phyloP scores from a whole-genome alignment of 2,113 vertebrate species.

The Anarrhichthys ocellatus region DNA sequence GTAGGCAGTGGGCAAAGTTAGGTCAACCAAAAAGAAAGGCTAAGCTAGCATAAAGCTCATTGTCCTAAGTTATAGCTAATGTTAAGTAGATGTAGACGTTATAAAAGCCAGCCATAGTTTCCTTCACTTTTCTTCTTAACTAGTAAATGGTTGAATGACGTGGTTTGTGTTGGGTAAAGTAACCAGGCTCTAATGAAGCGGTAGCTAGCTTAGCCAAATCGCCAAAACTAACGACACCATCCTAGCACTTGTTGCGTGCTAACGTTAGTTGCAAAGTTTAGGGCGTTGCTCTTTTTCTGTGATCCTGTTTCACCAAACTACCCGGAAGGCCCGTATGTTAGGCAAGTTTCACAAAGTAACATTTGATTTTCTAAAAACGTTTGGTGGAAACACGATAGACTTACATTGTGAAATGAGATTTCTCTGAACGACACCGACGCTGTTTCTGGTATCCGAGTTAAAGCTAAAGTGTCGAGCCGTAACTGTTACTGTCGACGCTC shows the following conservation, averaged over 20 bases:
- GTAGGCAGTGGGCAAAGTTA: no score
- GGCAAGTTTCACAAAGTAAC: not conserved
- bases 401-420: conserved; percentile 70
- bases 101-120: not conserved
- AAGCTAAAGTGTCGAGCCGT: conserved; percentile 55
- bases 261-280: conserved; percentile 63
- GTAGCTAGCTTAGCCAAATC: conserved; percentile 13
- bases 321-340: not conserved
- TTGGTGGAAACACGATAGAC: conserved; percentile 6
- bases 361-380: no score
- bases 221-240: not conserved
- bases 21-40: not conserved
- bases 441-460: conserved; percentile 28
- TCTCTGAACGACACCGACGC: conserved; percentile 14
- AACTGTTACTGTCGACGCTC: conserved; percentile 49
- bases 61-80: not conserved
- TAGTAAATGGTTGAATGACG: not conserved
- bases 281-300: conserved; percentile 72
- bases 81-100: not conserved
- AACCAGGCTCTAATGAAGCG: not conserved
- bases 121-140: not conserved
- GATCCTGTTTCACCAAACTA: conserved; percentile 2
- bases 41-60: conserved; percentile 5
- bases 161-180: not conserved
- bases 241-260: conserved; percentile 78